These are phyloP conservation scores for Netelia virgata DNA, from an alignment of 2,888 invertebrate species.

Conservation along the genomic window DNA sequence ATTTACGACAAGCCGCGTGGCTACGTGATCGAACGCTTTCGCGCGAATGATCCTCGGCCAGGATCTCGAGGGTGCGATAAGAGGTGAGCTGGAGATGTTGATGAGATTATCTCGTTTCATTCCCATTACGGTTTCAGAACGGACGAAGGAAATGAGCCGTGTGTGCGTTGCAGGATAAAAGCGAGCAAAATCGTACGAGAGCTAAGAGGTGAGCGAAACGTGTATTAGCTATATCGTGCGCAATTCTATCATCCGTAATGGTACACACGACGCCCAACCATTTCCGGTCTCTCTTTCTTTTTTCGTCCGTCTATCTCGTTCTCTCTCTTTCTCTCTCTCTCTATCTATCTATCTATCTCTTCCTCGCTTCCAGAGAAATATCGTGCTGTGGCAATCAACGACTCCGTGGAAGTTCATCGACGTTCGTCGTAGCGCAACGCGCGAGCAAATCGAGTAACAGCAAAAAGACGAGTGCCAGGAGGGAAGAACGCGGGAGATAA, in stretches of 20 bases:
- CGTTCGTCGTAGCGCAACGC: constrained; percentile 69
- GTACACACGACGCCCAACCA: constrained; percentile 58
- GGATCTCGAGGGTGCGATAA: constrained; percentile 36
- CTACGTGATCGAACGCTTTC: constrained; percentile 6
- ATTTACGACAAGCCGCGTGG: not conserved
- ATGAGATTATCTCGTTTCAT: constrained; percentile 23
- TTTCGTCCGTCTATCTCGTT: not conserved
- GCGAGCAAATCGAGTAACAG: constrained; percentile 63
- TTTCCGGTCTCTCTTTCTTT: constrained; percentile 50
- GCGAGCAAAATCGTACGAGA: constrained; percentile 25
- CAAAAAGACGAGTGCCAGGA: constrained; percentile 16
- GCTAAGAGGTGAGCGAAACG: constrained; percentile 8
- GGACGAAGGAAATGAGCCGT: constrained; percentile 55
- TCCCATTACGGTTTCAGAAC: constrained; percentile 31
- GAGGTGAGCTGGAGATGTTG: not conserved
- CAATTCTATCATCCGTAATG: constrained; percentile 55
- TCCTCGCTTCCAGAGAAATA: constrained; percentile 30
- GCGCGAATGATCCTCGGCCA: constrained; percentile 30
- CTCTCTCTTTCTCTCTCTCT: not conserved
- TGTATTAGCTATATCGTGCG: constrained; percentile 45
- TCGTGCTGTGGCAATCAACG: constrained; percentile 64
- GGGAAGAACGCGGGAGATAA: constrained; percentile 8
- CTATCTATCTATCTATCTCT: not conserved
- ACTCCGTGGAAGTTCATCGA: constrained; percentile 73
- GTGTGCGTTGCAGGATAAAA: constrained; percentile 20